phyloP scores from a whole-genome alignment of 2,797 vertebrate genomes.

The Kryptolebias ocellatus region DNA sequence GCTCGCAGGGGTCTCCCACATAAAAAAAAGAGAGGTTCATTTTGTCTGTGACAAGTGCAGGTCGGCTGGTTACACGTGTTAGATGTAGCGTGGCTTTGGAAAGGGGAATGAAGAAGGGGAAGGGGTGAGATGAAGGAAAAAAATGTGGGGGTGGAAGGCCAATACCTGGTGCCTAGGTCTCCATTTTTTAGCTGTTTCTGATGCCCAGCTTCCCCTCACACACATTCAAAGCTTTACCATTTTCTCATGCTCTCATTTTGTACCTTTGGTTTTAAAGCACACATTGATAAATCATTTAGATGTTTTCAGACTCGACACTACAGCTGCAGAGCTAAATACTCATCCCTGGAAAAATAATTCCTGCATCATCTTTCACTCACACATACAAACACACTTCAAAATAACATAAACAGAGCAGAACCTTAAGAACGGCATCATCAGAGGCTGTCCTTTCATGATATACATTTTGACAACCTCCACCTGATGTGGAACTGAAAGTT shows the following conservation, averaged over 20 bases:
- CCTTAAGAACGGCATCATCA: slow-evolving; percentile 36
- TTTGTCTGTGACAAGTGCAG: slow-evolving; percentile 71
- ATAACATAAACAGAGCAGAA: slow-evolving; percentile 18
- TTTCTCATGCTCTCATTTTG: background rate
- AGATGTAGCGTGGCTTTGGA: slow-evolving; percentile 60
- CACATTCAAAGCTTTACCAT: background rate
- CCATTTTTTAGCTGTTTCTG: slow-evolving; percentile 40
- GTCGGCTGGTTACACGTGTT: slow-evolving; percentile 73
- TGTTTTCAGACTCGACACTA: slow-evolving; percentile 35
- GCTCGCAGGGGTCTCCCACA: slow-evolving; percentile 53
- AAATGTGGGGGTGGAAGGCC: slow-evolving; percentile 24
- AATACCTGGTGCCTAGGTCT: slow-evolving; percentile 45
- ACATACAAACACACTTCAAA: background rate
- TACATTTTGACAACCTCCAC: slow-evolving; percentile 37
- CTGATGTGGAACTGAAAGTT: slow-evolving; percentile 52
- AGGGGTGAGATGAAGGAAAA: slow-evolving; percentile 31
- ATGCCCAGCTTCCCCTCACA: slow-evolving; percentile 13
- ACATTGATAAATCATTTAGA: slow-evolving; percentile 35
- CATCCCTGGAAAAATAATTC: background rate
- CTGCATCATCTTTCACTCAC: background rate
- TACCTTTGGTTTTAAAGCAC: slow-evolving; percentile 26
- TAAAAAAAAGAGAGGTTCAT: slow-evolving; percentile 71
- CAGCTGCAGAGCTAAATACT: slow-evolving; percentile 30
- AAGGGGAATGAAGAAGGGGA: slow-evolving; percentile 13
- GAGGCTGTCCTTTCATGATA: slow-evolving; percentile 48